These are phyloP conservation scores for Magallana gigas DNA, from an alignment of 1,140 invertebrate species.

Conservation along the genomic window DNA sequence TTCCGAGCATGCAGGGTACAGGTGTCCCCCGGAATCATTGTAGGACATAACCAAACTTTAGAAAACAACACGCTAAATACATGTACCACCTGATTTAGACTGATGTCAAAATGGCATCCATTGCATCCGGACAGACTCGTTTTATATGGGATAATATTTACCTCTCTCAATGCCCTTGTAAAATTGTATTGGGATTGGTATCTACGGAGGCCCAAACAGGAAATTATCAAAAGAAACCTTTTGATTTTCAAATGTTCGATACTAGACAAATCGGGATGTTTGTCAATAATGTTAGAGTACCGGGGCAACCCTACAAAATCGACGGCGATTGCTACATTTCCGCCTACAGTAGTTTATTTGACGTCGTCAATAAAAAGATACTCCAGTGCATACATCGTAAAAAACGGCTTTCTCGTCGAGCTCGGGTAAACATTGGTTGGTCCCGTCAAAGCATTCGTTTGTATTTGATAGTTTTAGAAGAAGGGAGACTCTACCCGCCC, in stretches of 20 bases:
- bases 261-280: neutral
- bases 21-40: constrained; percentile 21
- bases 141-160: constrained; percentile 36
- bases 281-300: neutral
- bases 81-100: constrained; percentile 6
- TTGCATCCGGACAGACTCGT: neutral
- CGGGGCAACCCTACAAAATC: neutral
- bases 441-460: too few species aligned
- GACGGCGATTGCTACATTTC: neutral
- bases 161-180: neutral
- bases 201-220: neutral
- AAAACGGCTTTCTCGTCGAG: too few species aligned
- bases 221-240: neutral
- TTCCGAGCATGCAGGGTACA: constrained; percentile 30
- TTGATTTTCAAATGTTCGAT: neutral
- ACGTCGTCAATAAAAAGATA: constrained; percentile 11
- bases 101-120: neutral
- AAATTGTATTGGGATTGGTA: neutral
- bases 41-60: constrained; percentile 18
- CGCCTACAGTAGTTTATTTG: neutral
- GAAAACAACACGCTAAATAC: neutral
- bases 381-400: too few species aligned
- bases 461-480: too few species aligned
- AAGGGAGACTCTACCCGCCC: too few species aligned
- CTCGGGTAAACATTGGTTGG: too few species aligned